Base-by-base conservation (phyloP, 2,797 vertebrate genomes). In the Darevskia mixta region DNA sequence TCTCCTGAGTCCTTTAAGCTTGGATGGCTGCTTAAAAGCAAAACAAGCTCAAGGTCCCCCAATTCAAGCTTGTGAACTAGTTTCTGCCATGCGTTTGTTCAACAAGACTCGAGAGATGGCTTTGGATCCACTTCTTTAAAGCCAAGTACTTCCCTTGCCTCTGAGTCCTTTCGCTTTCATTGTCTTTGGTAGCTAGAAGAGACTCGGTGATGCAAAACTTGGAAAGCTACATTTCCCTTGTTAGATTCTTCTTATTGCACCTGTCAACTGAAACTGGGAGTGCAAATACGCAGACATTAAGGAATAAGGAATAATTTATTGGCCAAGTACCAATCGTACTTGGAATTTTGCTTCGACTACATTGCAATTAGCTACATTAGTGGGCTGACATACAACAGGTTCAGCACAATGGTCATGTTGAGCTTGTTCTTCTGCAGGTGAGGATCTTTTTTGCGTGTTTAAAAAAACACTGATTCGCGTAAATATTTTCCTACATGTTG, bases 181-280 rank as follows among this genome's bases (percentile, higher is more conserved):
- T 92, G 96, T 97, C 94, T 95, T 0, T 95, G 95, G 93, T 43
- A 69, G 6, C 25, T 92, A 93, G 93, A 95, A 23, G 6, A 64
- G 49, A 32, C n/a, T 17, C 94, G 94, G 95, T 93, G 92, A 95
- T 95, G 95, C 96, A 95, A 96, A 96, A 96, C 91, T 93, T 75
- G 90, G 92, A 41, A 88, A 93, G 93, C 13, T 91, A 90, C 88
- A 91, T 96, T 96, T 96, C 96, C 95, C 95, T 95, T 94, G 93
- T 91, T 95, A 95, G 95, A 92, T 90, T 89, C 94, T 91, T 89
- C 92, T 82, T 88, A 92, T 87, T 90, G 90, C 92, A 85, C 87
- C 89, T 1, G 90, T 89, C 89, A 88, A 90, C 86, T 90, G 86
- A 94, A 95, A 90, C 75, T 87, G 87, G 45, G 93, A 92, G 89